These are phyloP conservation scores for Nemopilema nomurai DNA, from an alignment of 30 jellyfish, hydroid and myxozoan species.

Conservation along the genomic window DNA sequence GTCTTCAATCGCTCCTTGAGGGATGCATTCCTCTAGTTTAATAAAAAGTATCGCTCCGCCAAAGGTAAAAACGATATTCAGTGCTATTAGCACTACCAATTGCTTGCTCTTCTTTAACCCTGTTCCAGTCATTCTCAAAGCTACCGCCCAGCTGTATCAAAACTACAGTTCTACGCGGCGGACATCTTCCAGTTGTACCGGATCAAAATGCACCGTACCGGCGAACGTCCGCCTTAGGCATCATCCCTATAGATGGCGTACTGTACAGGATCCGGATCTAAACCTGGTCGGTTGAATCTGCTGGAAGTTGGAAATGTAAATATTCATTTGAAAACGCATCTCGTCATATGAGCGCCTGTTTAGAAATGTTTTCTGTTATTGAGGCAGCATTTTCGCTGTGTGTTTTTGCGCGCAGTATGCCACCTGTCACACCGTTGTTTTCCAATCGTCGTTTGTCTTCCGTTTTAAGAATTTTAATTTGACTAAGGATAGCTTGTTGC, in stretches of 20 bases:
- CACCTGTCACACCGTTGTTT: background rate
- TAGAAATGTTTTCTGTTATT: too few relatives aligned
- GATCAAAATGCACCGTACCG: too few relatives aligned
- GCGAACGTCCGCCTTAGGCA: too few relatives aligned
- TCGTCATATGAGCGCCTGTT: too few relatives aligned
- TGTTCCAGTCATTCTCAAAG: background rate
- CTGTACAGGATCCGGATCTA: too few relatives aligned
- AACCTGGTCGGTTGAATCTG: too few relatives aligned
- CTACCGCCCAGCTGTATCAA: background rate
- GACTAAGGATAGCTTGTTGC: too few relatives aligned
- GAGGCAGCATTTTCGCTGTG: background rate
- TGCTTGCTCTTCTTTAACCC: background rate
- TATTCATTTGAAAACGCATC: too few relatives aligned
- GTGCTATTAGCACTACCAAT: background rate
- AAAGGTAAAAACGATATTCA: background rate
- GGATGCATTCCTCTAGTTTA: conserved; percentile 1
- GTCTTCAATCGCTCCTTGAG: background rate
- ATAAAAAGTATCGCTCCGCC: conserved; percentile 3
- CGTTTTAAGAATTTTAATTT: too few relatives aligned
- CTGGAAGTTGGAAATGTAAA: too few relatives aligned
- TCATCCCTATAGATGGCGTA: too few relatives aligned
- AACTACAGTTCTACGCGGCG: background rate
- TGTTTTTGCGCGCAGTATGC: background rate
- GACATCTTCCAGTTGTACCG: background rate
- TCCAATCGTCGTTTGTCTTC: too few relatives aligned